Evolutionary conservation across 64 coral and sea anemone species (phyloP).

Genomic region (Actinia equina): DNA sequence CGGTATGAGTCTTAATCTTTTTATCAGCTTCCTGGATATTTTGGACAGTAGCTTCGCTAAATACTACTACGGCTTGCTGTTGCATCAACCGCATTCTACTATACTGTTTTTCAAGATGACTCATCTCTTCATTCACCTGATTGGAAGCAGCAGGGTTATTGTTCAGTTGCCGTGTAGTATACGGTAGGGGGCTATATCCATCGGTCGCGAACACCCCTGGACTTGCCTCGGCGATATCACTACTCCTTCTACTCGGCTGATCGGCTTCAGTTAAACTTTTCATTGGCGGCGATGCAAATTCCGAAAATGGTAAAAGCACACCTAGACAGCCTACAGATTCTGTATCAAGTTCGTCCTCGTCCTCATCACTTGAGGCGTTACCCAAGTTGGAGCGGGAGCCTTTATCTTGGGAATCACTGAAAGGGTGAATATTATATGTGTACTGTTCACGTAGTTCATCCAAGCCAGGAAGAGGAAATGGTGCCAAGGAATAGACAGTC

Average conservation of each 20-base stretch:
- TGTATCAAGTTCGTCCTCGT: conserved; percentile 76
- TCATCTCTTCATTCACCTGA: conserved; percentile 61
- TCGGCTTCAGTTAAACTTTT: conserved; percentile 51
- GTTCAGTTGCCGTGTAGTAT: conserved; percentile 66
- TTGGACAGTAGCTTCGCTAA: conserved; percentile 82
- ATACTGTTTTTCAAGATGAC: conserved; percentile 85
- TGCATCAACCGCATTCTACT: conserved; percentile 90
- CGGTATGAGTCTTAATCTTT: conserved; percentile 49
- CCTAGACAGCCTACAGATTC: conserved; percentile 87
- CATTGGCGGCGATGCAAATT: conserved; percentile 45
- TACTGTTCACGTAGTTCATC: conserved; percentile 95
- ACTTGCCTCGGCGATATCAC: conserved; percentile 78
- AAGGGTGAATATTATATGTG: conserved; percentile 95
- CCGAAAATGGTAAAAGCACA: conserved; percentile 85
- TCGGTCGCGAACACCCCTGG: conserved; percentile 91
- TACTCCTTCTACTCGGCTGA: conserved; percentile 27
- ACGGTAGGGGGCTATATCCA: conserved; percentile 61
- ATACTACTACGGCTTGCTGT: conserved; percentile 96
- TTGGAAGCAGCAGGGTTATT: conserved; percentile 24
- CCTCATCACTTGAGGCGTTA: conserved; percentile 88
- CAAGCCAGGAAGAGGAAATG: conserved; percentile 89
- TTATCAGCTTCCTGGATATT: conserved; percentile 89
- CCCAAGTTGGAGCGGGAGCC: conserved; percentile 50
- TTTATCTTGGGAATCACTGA: conserved; percentile 41
- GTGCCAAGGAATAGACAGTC: conserved; percentile 87